These are phyloP conservation scores for Callitettix versicolor DNA, from an alignment of 1,140 invertebrate genomes.

Conservation along the genomic window DNA sequence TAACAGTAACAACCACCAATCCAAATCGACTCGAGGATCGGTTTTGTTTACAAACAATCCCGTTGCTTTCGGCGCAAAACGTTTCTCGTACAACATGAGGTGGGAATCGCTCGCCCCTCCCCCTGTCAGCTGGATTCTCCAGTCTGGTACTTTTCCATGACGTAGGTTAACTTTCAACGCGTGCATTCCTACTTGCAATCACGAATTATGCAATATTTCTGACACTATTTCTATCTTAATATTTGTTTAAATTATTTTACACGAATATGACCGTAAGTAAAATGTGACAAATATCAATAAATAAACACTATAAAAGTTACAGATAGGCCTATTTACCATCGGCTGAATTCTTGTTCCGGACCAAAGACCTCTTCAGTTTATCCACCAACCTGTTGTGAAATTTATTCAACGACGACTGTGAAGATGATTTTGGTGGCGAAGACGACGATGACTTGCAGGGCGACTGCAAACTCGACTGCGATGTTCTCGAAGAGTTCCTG, in stretches of 20 bases:
- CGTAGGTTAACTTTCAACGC: constrained; percentile 1
- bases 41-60: not conserved
- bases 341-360: constrained; percentile 46
- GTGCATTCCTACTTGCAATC: not conserved
- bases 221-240: not conserved
- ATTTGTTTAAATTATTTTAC: not conserved
- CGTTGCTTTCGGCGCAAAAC: too few relatives aligned
- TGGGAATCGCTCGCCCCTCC: not conserved
- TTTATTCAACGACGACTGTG: constrained; percentile 59
- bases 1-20: too few relatives aligned
- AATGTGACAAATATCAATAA: not conserved
- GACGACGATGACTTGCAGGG: constrained; percentile 43
- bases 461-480: constrained; percentile 44
- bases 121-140: not conserved
- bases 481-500: constrained; percentile 42
- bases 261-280: not conserved
- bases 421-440: constrained; percentile 46
- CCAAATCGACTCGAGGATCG: too few relatives aligned
- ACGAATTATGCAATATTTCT: not conserved
- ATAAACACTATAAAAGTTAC: not conserved
- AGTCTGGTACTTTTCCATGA: constrained; percentile 17
- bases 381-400: constrained; percentile 76
- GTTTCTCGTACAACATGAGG: not conserved
- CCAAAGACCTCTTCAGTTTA: constrained; percentile 65
- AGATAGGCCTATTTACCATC: constrained; percentile 15